Evolutionary conservation across 2,113 vertebrate species (phyloP), one percentile per base, ranked within the genome.

Genomic region (Theristicus caerulescens): DNA sequence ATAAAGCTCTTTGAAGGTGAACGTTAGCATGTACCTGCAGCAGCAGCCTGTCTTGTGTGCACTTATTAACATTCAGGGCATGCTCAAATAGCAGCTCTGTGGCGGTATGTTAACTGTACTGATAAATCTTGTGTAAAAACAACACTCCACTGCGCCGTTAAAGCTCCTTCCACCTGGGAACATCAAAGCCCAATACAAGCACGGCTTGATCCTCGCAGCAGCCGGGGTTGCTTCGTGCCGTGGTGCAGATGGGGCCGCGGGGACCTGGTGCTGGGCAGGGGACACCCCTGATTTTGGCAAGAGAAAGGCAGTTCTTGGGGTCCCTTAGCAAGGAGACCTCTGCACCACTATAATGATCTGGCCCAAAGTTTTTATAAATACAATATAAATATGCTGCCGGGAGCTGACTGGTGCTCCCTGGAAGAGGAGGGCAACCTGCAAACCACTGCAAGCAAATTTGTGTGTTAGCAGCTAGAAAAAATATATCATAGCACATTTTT

Each of bases 41-140:
- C 80, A 17, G 79, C 88, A 36, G 96, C 83, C 49, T 36, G 40
- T n/a, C 74, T 82, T 4, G 9, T 36, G 59, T 1, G 62, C 0
- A 8, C 92, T 88, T 32, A 65, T 97, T 86, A 32, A 47, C 92
- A 96, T 94, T 8, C 96, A 91, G 96, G 77, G 65, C 92, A 92
- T 54, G 96, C 96, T 90, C 72, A 2, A 66, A 17, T 64, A 84
- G 94, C 94, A 40, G 90, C 94, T 90, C 96, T 6, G 90, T 47
- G 94, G 46, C 27, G 4, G 17, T 42, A 9, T 74, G 96, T 86
- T 94, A 96, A 86, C 94, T 8, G 86, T 36, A 55, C 96, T 82
- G 96, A 95, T 96, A 93, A 94, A 96, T 95, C 90, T 74, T 6
- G 44, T 92, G 94, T 95, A 86, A 94, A 95, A 97, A 94, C 95